Conservation (phyloP, 2,888 invertebrate species). For the Nephrotoma guestfalica region DNA sequence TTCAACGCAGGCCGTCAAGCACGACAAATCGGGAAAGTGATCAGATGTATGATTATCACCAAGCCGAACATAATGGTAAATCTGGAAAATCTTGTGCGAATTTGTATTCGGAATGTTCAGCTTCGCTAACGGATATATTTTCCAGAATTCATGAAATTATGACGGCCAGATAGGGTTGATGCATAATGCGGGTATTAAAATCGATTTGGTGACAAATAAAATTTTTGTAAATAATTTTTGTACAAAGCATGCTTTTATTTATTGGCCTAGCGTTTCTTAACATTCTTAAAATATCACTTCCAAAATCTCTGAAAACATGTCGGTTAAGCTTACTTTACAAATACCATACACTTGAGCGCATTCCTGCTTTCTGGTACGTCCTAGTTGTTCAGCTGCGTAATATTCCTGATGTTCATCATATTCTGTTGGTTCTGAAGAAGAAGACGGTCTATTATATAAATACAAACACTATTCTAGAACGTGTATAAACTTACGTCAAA, state of each 20-base stretch:
- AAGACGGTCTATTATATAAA: background rate
- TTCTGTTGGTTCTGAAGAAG: background rate
- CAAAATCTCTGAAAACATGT: background rate
- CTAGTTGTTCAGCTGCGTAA: background rate
- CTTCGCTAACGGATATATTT: background rate
- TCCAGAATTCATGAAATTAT: background rate
- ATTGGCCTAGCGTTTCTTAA: background rate
- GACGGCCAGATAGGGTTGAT: background rate
- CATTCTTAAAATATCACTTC: background rate
- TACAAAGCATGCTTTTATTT: background rate
- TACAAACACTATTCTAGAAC: background rate
- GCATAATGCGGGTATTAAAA: too few relatives aligned
- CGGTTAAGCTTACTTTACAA: background rate
- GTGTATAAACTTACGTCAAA: conserved; percentile 39
- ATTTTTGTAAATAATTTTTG: background rate
- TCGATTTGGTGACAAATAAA: background rate
- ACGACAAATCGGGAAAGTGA: conserved; percentile 48
- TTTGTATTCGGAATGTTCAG: background rate
- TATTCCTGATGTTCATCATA: background rate
- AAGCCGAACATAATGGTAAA: conserved; percentile 53
- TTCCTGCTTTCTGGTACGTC: background rate
- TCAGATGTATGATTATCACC: conserved; percentile 56
- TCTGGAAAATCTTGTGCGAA: conserved; percentile 21
- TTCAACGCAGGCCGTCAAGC: conserved; percentile 55
- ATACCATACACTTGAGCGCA: background rate